Evolutionary conservation across 2,113 vertebrate genomes (phyloP).

Genomic region (Calcarius ornatus): DNA sequence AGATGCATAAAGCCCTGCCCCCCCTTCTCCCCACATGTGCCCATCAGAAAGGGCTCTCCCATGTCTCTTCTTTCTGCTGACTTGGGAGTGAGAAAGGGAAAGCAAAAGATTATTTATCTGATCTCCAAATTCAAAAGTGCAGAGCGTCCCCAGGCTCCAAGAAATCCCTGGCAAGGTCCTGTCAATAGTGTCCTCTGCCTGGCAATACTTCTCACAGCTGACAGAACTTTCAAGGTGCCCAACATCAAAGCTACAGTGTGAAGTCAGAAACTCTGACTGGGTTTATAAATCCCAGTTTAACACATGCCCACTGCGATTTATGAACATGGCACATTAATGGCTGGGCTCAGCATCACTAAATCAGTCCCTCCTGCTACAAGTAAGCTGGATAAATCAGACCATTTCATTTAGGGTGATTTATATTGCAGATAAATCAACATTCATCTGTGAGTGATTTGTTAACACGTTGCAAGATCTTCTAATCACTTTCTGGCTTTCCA

Average conservation of each 20-base stretch:
- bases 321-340: background rate
- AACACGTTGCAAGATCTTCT: background rate
- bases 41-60: background rate
- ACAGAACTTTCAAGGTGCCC: background rate
- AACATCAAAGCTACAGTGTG: background rate
- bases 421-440: background rate
- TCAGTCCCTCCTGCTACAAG: background rate
- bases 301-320: background rate
- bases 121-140: background rate
- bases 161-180: background rate
- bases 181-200: background rate
- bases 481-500: background rate
- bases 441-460: background rate
- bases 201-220: background rate
- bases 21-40: background rate
- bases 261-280: background rate
- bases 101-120: background rate
- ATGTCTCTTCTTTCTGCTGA: background rate
- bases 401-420: constrained; percentile 17
- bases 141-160: background rate
- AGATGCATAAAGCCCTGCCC: background rate
- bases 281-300: background rate
- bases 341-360: constrained; percentile 13
- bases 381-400: constrained; percentile 11
- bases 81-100: background rate